Evolutionary conservation across 2,888 invertebrate species (phyloP).

Genomic region (Disparrhopalites patrizii): DNA sequence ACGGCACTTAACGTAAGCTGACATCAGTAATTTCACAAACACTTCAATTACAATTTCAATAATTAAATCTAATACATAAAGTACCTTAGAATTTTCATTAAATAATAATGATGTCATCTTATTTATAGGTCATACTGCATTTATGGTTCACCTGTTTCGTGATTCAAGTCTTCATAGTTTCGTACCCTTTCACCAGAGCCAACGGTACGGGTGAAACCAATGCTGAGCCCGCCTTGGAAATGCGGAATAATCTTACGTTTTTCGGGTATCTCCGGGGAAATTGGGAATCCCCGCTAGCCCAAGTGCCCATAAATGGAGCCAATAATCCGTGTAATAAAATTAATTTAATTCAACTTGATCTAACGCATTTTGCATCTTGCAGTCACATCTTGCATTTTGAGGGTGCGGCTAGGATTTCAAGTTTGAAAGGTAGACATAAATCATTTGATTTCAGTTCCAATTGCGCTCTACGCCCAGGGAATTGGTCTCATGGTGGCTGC

Average conservation of each 20-base stretch:
- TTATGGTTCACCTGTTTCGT: background rate
- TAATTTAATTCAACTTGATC: too few relatives aligned
- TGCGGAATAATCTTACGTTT: background rate
- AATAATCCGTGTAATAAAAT: background rate
- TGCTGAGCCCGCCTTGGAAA: background rate
- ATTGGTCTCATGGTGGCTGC: background rate
- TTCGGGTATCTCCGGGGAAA: background rate
- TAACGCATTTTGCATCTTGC: too few relatives aligned
- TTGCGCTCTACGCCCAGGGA: background rate
- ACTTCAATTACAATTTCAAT: background rate
- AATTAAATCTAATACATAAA: background rate
- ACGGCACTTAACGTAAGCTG: constrained; percentile 1
- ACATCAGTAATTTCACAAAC: too few relatives aligned
- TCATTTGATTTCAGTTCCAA: background rate
- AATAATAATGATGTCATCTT: background rate
- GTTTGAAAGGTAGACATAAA: too few relatives aligned
- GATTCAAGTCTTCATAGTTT: constrained; percentile 9
- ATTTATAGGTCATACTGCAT: background rate
- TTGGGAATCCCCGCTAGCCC: background rate
- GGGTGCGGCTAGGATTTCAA: too few relatives aligned
- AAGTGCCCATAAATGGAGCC: background rate
- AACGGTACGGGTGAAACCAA: background rate
- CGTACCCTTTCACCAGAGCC: background rate
- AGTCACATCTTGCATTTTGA: too few relatives aligned
- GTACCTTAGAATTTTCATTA: background rate